Evolutionary conservation across 2,888 invertebrate species (phyloP), one percentile per base, ranked within the genome.

Genomic region (Noctua fimbriata): DNA sequence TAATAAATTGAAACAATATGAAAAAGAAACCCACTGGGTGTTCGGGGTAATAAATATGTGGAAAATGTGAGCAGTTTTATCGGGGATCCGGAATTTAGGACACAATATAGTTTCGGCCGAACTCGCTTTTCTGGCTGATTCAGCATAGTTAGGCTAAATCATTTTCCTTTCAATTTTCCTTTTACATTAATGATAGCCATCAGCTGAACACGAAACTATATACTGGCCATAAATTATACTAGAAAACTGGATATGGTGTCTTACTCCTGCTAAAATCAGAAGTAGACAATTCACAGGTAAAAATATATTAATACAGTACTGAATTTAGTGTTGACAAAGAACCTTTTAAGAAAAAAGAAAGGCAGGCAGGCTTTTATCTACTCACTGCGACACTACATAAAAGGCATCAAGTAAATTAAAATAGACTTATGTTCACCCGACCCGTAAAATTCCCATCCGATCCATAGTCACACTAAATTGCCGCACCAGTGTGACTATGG

Each of bases 51-150:
- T 79, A 76, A 75, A 77, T 79, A 69, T 47, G 73, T 79, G 74
- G 67, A 77, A 55, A 75, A 82, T 76, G 77, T 78, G 76, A 72
- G 73, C 84, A 41, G 76, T 74, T 87, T 87, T 78, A 84, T 87
- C 74, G 73, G 21, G 65, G 65, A 70, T 58, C 75, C 73, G 60
- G 72, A 70, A 80, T 88, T 87, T 75, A 79, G 79, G 79, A 73
- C 78, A 70, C 66, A 58, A 72, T 80, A 77, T 76, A 82, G 76
- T 75, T 85, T 82, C 73, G 58, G 73, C 66, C 36, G 47, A 67
- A 71, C 65, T 76, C 66, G 66, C 63, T 88, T 85, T 72, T 85
- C 73, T 79, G 47, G 41, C 73, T 69, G 66, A 69, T 65, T 87
- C 76, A 75, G 76, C 84, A 52, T 47, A 74, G 55, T 83, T 83